Conservation (phyloP, 2,888 invertebrate species). For the Cryptocephalus primarius region DNA sequence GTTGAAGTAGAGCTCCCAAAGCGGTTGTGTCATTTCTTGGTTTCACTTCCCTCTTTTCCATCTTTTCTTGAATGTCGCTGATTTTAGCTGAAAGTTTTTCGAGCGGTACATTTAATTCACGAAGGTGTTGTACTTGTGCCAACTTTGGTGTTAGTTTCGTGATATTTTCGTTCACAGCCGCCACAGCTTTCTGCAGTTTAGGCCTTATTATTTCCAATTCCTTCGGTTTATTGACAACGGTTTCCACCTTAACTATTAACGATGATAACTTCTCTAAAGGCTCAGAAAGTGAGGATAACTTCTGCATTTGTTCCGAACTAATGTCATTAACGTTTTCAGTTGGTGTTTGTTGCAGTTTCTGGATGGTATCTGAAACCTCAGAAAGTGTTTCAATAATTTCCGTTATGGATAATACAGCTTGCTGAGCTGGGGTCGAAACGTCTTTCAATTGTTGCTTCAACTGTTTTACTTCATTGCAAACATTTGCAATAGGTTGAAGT, state of each 20-base stretch:
- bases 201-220: conserved; percentile 9
- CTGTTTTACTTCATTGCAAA: neutral
- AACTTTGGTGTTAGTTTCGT: too few relatives aligned
- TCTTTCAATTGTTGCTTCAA: neutral
- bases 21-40: neutral
- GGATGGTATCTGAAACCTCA: conserved; percentile 2
- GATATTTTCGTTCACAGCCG: too few relatives aligned
- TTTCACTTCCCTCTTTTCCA: too few relatives aligned
- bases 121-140: too few relatives aligned
- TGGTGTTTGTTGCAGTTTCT: conserved; percentile 1
- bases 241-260: conserved; percentile 10
- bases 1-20: neutral
- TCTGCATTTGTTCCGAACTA: neutral
- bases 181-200: conserved; percentile 2
- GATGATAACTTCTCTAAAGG: conserved; percentile 16
- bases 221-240: conserved; percentile 10
- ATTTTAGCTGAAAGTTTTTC: too few relatives aligned
- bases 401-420: conserved; percentile 10
- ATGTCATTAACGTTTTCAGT: conserved; percentile 5
- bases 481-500: neutral
- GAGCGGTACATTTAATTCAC: too few relatives aligned
- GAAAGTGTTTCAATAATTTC: conserved; percentile 9
- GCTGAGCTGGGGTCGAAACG: neutral
- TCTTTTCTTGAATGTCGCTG: too few relatives aligned
- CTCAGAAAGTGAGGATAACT: conserved; percentile 8